Percentiles rank a stretch among this genome's conserved stretches.
phyloP scores from a whole-genome alignment of 2,113 vertebrate species.

The Tachysurus fulvidraco region DNA sequence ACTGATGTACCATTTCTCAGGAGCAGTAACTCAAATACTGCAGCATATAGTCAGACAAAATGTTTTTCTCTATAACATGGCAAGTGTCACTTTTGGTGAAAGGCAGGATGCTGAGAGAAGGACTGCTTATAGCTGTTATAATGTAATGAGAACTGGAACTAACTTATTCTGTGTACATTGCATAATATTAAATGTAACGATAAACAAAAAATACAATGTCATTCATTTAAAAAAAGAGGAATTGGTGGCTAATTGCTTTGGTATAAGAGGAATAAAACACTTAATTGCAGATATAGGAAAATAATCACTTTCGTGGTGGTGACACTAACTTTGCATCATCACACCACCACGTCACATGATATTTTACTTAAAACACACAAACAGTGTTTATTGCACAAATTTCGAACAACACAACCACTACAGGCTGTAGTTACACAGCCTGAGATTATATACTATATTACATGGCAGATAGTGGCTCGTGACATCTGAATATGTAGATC shows the following conservation, averaged over 20 bases:
- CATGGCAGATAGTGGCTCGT: neutral
- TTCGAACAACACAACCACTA: neutral
- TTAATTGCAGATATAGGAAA: neutral
- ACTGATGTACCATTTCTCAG: neutral
- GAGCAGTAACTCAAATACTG: neutral
- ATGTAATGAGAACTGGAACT: neutral
- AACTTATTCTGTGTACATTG: neutral
- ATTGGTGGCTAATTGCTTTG: neutral
- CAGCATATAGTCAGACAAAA: neutral
- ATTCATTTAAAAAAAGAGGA: neutral
- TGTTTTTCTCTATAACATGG: too few relatives aligned
- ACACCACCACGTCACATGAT: neutral
- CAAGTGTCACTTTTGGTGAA: too few relatives aligned
- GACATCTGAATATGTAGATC: neutral
- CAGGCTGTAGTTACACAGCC: neutral
- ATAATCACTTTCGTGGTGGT: neutral
- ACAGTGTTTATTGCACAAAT: neutral
- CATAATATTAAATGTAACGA: neutral
- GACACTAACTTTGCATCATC: neutral
- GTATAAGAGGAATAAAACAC: neutral
- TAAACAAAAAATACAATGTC: neutral
- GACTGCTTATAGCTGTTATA: neutral
- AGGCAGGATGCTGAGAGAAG: neutral
- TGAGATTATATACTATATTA: neutral
- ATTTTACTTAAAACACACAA: neutral